These are phyloP conservation scores for Eilema sororculum DNA, from an alignment of 2,888 invertebrate species.

Conservation along the genomic window DNA sequence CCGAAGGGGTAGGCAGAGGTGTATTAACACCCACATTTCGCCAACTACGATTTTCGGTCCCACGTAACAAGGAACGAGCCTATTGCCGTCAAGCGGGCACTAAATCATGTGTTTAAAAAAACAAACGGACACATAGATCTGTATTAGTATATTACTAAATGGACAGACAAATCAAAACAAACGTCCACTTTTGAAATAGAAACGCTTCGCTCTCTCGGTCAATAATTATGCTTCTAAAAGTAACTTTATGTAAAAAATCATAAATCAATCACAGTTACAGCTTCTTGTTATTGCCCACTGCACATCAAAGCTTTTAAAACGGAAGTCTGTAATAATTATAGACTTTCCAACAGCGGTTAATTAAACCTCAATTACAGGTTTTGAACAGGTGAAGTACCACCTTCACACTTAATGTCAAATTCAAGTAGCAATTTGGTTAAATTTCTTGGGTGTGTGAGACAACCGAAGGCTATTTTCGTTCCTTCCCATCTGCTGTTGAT, in stretches of 20 bases:
- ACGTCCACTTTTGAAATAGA: background rate
- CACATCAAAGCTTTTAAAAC: background rate
- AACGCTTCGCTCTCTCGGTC: background rate
- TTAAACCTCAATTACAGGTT: background rate
- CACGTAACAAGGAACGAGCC: too few species aligned
- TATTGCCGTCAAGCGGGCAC: too few species aligned
- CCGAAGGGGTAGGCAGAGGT: too few species aligned
- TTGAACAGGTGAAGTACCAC: background rate
- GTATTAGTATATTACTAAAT: background rate
- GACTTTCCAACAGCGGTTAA: background rate
- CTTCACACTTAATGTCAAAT: background rate
- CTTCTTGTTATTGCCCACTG: background rate
- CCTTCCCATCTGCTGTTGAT: background rate
- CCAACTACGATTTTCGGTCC: too few species aligned
- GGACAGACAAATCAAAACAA: background rate
- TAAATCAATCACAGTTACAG: background rate
- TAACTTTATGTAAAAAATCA: background rate
- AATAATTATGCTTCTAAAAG: background rate
- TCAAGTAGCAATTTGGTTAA: background rate
- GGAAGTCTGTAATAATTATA: background rate
- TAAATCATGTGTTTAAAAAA: too few species aligned
- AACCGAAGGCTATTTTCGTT: background rate
- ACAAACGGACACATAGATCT: background rate
- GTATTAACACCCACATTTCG: too few species aligned
- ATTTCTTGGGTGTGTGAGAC: background rate